These are phyloP conservation scores for Tetropium fuscum DNA, from an alignment of 2,888 invertebrate genomes.

Conservation along the genomic window DNA sequence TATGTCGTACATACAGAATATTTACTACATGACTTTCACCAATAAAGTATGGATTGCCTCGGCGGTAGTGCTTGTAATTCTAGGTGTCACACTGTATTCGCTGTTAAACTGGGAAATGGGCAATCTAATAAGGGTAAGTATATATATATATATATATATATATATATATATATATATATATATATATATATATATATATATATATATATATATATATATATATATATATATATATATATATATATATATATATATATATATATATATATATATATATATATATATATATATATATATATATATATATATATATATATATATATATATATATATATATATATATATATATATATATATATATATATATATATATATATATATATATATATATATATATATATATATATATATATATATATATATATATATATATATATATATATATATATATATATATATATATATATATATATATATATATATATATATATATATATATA, in stretches of 20 bases:
- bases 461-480: neutral
- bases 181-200: neutral
- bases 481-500: neutral
- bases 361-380: neutral
- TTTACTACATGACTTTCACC: constrained; percentile 66
- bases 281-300: neutral
- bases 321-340: neutral
- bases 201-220: neutral
- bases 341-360: neutral
- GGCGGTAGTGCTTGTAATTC: constrained; percentile 52
- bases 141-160: neutral
- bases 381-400: neutral
- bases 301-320: neutral
- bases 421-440: neutral
- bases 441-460: neutral
- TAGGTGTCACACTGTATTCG: constrained; percentile 53
- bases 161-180: neutral
- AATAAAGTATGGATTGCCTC: constrained; percentile 65
- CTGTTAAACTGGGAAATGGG: constrained; percentile 60
- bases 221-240: neutral
- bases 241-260: neutral
- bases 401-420: neutral
- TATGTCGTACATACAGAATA: constrained; percentile 66
- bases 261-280: neutral
- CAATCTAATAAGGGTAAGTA: constrained; percentile 7